These are phyloP conservation scores for Schizotus pectinicornis DNA, from an alignment of 2,888 invertebrate species.

Conservation along the genomic window DNA sequence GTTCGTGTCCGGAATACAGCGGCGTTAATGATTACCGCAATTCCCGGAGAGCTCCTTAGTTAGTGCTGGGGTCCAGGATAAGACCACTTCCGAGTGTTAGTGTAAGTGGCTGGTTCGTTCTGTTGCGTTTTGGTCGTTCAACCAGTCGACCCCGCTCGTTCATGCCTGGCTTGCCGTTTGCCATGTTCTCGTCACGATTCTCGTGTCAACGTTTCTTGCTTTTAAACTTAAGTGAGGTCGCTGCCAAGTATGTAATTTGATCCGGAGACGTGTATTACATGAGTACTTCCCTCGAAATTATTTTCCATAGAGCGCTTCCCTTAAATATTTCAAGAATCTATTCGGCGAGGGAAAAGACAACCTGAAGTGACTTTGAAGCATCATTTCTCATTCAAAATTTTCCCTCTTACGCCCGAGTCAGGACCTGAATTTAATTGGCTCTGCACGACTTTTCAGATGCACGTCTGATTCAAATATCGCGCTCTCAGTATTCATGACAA, in stretches of 20 bases:
- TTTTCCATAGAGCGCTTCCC: constrained; percentile 2
- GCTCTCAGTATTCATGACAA: background rate
- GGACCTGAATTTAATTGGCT: no score
- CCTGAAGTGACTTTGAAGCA: no score
- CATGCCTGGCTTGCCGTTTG: background rate
- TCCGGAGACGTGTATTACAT: constrained; percentile 22
- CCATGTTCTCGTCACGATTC: constrained; percentile 2
- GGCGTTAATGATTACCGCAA: constrained; percentile 29
- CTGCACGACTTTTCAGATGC: no score
- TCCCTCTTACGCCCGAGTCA: no score
- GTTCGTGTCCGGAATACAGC: constrained; percentile 30
- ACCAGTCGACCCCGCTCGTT: background rate
- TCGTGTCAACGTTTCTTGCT: constrained; percentile 23
- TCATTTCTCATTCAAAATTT: no score
- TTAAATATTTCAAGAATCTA: no score
- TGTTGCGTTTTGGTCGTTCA: constrained; percentile 14
- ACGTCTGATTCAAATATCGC: background rate
- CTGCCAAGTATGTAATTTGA: constrained; percentile 22
- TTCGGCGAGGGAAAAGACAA: no score
- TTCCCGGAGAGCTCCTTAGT: constrained; percentile 31
- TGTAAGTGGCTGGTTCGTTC: constrained; percentile 23
- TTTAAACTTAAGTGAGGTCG: constrained; percentile 20
- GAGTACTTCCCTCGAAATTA: constrained; percentile 10
- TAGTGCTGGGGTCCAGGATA: constrained; percentile 26
- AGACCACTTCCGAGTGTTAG: constrained; percentile 33